phyloP scores from a whole-genome alignment of 2,888 invertebrate genomes.

The Amblyjoppa proteus region DNA sequence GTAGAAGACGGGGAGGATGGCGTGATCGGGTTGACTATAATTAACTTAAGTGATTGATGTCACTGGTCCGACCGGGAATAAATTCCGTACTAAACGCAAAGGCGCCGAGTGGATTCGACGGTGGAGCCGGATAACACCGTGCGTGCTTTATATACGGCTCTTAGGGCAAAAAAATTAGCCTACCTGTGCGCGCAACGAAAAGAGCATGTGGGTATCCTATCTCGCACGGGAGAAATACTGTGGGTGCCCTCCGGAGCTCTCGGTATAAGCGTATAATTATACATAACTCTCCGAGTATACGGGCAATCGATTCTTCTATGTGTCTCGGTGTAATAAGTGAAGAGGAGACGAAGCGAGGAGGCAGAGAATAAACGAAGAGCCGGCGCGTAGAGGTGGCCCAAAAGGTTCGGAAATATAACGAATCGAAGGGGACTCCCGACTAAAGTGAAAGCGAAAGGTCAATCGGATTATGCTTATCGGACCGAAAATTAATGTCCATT shows the following conservation, averaged over 20 bases:
- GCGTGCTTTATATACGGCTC: not conserved
- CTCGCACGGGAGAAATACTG: constrained; percentile 10
- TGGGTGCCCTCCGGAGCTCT: constrained; percentile 13
- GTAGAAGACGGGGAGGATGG: constrained; percentile 42
- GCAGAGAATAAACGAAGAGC: not conserved
- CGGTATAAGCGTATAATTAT: constrained; percentile 62
- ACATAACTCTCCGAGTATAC: constrained; percentile 53
- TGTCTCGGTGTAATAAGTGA: constrained; percentile 26
- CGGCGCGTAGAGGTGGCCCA: constrained; percentile 20
- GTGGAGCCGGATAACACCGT: constrained; percentile 4
- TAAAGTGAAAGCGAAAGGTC: not conserved
- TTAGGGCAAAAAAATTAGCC: constrained; percentile 47
- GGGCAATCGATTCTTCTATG: constrained; percentile 58
- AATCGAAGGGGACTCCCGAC: not conserved
- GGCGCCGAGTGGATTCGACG: constrained; percentile 41
- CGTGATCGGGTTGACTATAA: constrained; percentile 68
- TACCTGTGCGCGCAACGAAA: constrained; percentile 56
- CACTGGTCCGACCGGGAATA: constrained; percentile 60
- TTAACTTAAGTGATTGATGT: constrained; percentile 70
- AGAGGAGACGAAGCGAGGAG: not conserved
- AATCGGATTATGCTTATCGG: not conserved
- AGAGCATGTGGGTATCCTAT: constrained; percentile 16
- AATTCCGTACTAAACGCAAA: constrained; percentile 59
- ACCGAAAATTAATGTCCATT: not conserved
- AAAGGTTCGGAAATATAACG: constrained; percentile 52